phyloP scores from a whole-genome alignment of 1,140 invertebrate genomes.

The Diachasmimorpha longicaudata region DNA sequence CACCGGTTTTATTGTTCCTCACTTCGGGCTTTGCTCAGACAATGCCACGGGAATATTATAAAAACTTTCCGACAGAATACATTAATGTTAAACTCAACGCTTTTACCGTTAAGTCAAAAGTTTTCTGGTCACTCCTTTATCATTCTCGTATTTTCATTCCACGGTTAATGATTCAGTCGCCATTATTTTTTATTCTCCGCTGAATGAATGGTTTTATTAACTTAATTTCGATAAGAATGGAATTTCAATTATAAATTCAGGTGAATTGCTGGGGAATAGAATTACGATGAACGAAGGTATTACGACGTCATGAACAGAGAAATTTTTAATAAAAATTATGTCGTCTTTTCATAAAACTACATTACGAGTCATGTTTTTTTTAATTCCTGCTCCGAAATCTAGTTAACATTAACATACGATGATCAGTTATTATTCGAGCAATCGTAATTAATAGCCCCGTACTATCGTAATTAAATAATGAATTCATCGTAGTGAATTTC shows the following conservation, averaged over 20 bases:
- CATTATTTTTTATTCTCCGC: neutral
- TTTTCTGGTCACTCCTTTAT: constrained; percentile 46
- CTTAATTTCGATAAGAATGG: neutral
- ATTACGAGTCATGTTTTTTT: too few relatives aligned
- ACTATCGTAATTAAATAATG: too few relatives aligned
- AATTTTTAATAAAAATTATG: too few relatives aligned
- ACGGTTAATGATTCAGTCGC: neutral
- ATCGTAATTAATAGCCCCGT: too few relatives aligned
- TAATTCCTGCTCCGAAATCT: too few relatives aligned
- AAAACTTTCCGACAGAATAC: constrained; percentile 64
- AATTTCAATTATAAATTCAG: neutral
- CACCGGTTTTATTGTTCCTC: constrained; percentile 59
- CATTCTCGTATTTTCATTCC: constrained; percentile 11
- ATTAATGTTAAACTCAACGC: constrained; percentile 61
- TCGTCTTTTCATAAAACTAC: too few relatives aligned
- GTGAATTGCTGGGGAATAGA: neutral
- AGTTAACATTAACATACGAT: too few relatives aligned
- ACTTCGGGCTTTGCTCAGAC: constrained; percentile 41
- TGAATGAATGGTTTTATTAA: neutral
- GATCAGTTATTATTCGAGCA: too few relatives aligned
- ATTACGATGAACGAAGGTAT: neutral
- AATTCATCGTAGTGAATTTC: too few relatives aligned
- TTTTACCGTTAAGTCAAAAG: constrained; percentile 60
- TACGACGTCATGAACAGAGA: neutral
- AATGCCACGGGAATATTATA: constrained; percentile 63